Evolutionary conservation across 2,797 vertebrate genomes (phyloP), one percentile per base, ranked within the genome.

Genomic region (Pseudopleuronectes americanus): DNA sequence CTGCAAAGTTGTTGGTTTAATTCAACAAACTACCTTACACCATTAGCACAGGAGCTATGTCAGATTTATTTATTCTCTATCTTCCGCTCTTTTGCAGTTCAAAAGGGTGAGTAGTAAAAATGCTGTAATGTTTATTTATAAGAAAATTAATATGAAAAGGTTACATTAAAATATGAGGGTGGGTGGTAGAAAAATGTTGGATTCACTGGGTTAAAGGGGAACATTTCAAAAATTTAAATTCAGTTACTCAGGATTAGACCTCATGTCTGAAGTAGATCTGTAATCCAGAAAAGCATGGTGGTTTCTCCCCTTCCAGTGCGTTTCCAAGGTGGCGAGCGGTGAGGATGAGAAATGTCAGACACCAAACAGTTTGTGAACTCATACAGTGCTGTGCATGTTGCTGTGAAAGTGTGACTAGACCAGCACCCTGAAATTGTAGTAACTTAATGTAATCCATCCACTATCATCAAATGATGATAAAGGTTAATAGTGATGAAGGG

Each of bases 31-130:
- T 41, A 23, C 33, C 21, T 22, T 57, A 47, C 56, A 57, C 66
- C 66, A 6, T 47, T 0, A 9, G 59, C 59, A 24, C 48, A 6
- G 57, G 43, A 31, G 48, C 48, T 4, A 2, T 31, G 71, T 78
- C 62, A 54, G 47, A 78, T 69, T 62, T 58, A 56, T 26, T 19
- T 77, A 51, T 74, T 26, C 16, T 84, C 61, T 71, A 60, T 53
- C 45, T 43, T 54, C n/a, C 24, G 55, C 2, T 22, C 68, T 22
- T 71, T 71, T 53, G 14, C 23, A 59, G 74, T 66, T 81, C 77
- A 64, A 64, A 69, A 54, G 58, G 68, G 36, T 4, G 19, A 28
- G 43, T 33, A 17, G 65, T 71, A 58, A 54, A 83, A 59, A 71
- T 53, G 16, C 7, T n/a, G n/a, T 63, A 43, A 28, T n/a, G 28